Conservation (phyloP, 30 jellyfish, hydroid and myxozoan species). For the Hydra vulgaris region DNA sequence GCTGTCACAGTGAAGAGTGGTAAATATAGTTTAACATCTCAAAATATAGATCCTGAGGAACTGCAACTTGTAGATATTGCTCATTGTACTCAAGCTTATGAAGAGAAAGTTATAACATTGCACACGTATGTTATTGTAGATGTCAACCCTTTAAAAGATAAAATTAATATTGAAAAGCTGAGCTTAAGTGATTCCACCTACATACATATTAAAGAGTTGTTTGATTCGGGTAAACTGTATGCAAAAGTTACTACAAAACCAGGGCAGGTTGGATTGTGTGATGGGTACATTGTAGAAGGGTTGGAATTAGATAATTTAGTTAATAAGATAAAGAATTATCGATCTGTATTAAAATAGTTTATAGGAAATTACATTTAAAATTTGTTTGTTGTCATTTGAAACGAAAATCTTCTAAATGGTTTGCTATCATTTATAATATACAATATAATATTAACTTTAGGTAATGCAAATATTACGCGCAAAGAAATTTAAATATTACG, state of each 20-base stretch:
- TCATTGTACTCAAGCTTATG: constrained; percentile 31
- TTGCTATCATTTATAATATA: too few relatives aligned
- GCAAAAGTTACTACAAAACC: constrained; percentile 64
- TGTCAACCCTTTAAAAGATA: constrained; percentile 21
- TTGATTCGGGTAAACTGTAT: neutral
- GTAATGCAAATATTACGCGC: too few relatives aligned
- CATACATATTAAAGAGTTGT: neutral
- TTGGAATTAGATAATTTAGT: constrained; percentile 22
- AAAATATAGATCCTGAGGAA: constrained; percentile 24
- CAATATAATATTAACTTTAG: too few relatives aligned
- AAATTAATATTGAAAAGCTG: neutral
- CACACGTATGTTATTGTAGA: constrained; percentile 46
- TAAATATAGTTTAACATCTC: constrained; percentile 36
- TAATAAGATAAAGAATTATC: neutral
- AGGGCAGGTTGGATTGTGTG: constrained; percentile 79
- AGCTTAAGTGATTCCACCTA: neutral
- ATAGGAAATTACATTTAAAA: too few relatives aligned
- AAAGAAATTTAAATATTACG: too few relatives aligned
- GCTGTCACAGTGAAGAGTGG: constrained; percentile 55
- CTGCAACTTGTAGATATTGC: constrained; percentile 47
- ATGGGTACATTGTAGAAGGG: constrained; percentile 73
- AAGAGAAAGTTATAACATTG: constrained; percentile 36
- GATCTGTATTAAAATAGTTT: too few relatives aligned
- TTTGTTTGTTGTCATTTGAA: too few relatives aligned
- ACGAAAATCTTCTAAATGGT: too few relatives aligned